A percentile compares a stretch with the other conserved stretches of the same genome.
These are phyloP conservation scores for Oligia fasciuncula DNA, from an alignment of 2,888 invertebrate genomes.

Conservation along the genomic window DNA sequence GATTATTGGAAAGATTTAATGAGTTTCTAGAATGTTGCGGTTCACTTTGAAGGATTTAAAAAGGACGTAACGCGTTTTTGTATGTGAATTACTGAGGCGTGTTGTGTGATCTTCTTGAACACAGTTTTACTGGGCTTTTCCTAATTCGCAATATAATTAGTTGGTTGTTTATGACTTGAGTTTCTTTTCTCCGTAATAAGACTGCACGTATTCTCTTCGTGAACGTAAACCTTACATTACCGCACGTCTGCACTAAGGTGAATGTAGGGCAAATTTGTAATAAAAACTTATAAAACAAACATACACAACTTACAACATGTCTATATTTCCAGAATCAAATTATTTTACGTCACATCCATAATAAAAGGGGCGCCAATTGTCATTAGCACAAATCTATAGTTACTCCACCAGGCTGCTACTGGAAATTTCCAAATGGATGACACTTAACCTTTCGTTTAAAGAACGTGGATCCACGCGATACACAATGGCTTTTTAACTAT, in stretches of 20 bases:
- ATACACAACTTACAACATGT: not conserved
- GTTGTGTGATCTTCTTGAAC: conserved; percentile 24
- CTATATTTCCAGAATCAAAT: too few species aligned
- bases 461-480: too few species aligned
- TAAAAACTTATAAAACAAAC: not conserved
- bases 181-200: not conserved
- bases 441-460: too few species aligned
- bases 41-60: conserved; percentile 42
- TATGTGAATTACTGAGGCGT: not conserved
- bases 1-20: conserved; percentile 54
- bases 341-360: too few species aligned
- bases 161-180: not conserved
- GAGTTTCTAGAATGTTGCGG: conserved; percentile 46
- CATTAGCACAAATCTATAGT: too few species aligned
- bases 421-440: too few species aligned
- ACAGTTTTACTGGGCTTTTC: not conserved
- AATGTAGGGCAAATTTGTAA: conserved; percentile 10
- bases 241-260: not conserved
- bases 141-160: conserved; percentile 10
- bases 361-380: too few species aligned
- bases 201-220: not conserved
- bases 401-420: too few species aligned
- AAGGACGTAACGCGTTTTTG: conserved; percentile 36
- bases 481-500: too few species aligned
- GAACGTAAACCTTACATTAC: not conserved